These are phyloP conservation scores for Emydoidea blandingii DNA, from an alignment of 2,797 vertebrate genomes.

Conservation along the genomic window DNA sequence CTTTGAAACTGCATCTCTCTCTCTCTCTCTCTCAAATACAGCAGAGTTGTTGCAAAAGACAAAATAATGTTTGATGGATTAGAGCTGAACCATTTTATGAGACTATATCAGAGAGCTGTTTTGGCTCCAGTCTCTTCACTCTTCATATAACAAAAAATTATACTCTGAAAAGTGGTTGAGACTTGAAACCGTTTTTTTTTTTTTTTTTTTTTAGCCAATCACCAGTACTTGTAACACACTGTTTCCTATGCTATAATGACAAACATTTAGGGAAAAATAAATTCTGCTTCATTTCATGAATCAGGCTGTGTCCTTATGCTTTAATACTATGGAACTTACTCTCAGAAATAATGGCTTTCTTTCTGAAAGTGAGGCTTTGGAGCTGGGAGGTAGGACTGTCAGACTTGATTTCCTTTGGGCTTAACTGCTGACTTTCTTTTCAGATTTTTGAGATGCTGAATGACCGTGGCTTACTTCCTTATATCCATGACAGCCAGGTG, in stretches of 20 bases:
- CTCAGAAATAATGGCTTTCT: neutral
- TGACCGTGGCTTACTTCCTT: neutral
- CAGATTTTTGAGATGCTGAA: neutral
- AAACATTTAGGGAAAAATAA: rapidly evolving
- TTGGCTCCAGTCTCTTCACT: neutral
- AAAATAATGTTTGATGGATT: neutral
- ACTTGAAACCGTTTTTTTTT: neutral
- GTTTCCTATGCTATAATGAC: neutral
- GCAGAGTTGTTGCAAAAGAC: neutral
- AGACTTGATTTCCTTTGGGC: neutral
- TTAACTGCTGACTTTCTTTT: neutral
- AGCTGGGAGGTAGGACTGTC: neutral
- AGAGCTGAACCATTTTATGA: neutral
- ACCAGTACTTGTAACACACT: neutral
- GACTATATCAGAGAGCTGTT: neutral
- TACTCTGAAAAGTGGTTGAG: neutral
- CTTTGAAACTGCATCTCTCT: neutral
- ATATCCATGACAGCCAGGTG: neutral
- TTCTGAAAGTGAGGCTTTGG: neutral
- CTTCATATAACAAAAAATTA: neutral
- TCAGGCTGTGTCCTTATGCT: neutral
- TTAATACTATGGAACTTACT: neutral
- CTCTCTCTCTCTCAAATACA: neutral
- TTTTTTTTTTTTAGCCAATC: neutral
- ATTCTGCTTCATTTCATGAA: neutral